Conservation (phyloP, 1,140 invertebrate species). For the Sinonovacula constricta region DNA sequence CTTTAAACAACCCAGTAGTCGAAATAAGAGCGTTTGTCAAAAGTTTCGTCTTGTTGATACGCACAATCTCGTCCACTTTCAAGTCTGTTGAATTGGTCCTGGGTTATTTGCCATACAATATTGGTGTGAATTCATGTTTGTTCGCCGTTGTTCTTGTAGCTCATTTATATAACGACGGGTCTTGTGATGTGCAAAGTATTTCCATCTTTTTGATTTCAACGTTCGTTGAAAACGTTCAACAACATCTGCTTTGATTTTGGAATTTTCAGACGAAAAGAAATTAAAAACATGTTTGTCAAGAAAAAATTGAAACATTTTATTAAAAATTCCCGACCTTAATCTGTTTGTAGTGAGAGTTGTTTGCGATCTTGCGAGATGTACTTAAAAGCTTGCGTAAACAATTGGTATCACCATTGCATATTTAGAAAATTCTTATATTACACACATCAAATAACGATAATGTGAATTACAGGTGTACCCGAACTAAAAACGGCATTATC, state of each 20-base stretch:
- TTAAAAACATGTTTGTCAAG: neutral
- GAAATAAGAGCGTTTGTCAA: slow-evolving; percentile 46
- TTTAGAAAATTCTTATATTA: neutral
- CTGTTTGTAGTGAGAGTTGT: slow-evolving; percentile 2
- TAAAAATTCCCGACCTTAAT: slow-evolving; percentile 10
- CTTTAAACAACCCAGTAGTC: too few relatives aligned
- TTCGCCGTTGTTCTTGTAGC: too few relatives aligned
- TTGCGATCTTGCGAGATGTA: neutral
- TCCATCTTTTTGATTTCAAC: slow-evolving; percentile 30
- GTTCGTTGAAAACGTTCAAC: slow-evolving; percentile 38
- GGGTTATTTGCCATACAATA: neutral
- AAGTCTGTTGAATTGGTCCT: neutral
- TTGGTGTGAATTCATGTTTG: too few relatives aligned
- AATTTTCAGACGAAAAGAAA: slow-evolving; percentile 21
- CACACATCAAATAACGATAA: slow-evolving; percentile 18
- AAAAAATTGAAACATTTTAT: slow-evolving; percentile 1
- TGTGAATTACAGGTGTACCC: neutral
- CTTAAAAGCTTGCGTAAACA: neutral
- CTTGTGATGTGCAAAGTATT: slow-evolving; percentile 27
- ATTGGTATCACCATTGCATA: neutral
- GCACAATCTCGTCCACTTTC: slow-evolving; percentile 10
- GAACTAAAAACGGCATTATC: neutral
- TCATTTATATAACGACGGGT: slow-evolving; percentile 18
- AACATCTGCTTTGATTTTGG: slow-evolving; percentile 28
- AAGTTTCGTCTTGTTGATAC: slow-evolving; percentile 42